Conservation (phyloP, 2,797 vertebrate species). For the Crypturellus tataupa region DNA sequence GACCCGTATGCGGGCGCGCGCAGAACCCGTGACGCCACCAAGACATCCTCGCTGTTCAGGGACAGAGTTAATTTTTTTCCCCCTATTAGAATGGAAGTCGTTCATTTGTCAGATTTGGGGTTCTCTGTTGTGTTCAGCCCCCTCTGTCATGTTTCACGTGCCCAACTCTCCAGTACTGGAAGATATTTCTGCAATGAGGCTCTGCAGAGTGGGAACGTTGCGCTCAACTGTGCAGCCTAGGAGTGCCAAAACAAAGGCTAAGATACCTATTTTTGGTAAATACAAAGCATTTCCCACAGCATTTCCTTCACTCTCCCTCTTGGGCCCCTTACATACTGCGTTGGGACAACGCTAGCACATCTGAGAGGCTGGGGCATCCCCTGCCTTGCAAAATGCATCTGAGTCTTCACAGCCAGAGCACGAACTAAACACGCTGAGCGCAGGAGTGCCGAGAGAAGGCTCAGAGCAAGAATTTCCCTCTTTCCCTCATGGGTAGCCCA, state of each 20-base stretch:
- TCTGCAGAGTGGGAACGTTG: not conserved
- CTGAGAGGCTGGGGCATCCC: not conserved
- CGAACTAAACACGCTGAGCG: not conserved
- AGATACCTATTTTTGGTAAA: not conserved
- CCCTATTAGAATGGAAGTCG: no score
- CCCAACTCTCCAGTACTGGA: not conserved
- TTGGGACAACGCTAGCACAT: not conserved
- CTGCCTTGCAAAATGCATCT: accelerated
- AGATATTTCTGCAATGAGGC: not conserved
- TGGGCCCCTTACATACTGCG: not conserved
- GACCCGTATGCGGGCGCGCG: not conserved
- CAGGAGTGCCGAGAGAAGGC: not conserved
- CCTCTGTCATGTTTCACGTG: not conserved
- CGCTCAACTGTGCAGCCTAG: not conserved
- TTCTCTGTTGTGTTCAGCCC: not conserved
- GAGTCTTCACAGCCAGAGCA: not conserved
- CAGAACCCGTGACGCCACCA: not conserved
- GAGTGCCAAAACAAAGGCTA: not conserved
- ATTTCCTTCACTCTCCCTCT: not conserved
- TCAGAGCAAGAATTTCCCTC: not conserved
- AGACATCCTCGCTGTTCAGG: not conserved
- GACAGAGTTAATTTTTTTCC: not conserved
- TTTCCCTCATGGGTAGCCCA: not conserved
- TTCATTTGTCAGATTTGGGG: not conserved
- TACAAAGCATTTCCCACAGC: not conserved